Evolutionary conservation across 64 coral and sea anemone species (phyloP), one percentile per base, ranked within the genome.

Genomic region (Actinia equina): DNA sequence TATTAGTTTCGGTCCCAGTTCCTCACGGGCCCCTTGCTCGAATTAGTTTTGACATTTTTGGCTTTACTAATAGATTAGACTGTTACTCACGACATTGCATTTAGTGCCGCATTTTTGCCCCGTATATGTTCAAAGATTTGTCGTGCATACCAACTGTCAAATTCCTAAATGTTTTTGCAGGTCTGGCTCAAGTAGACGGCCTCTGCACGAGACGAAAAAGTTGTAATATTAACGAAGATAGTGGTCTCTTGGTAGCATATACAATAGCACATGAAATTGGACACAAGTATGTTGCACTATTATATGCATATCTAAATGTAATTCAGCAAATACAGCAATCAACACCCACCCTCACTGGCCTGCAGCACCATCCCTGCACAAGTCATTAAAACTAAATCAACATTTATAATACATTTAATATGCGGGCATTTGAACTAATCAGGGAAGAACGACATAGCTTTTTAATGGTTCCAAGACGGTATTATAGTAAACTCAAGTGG

Each of bases 141-240:
- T 49, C 7, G 46, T 49, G 46, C 6, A 57, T 54, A 54, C 52
- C 52, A 54, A 37, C 30, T 37, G 30, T 12, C 12, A 12, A 54
- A 12, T 54, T 63, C 60, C 6, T 63, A 6, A 71, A 11, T 27
- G 12, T 74, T 25, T 91, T 87, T 79, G 52, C 42, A 99, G 97
- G 97, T 64, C 77, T 99, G 16, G 91, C 90, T 43, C 93, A 95
- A 69, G 91, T 99, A 16, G 92, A 99, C 77, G 97, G 97, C 22
- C 86, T 99, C 60, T 99, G 97, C 41, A 92, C 93, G 43, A 86
- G 83, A 55, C 78, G 86, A n/a, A 99, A 92, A 41, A 94, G 93
- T 49, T 99, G 96, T 43, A 99, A 94, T 59, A 89, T 92, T 51
- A 99, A 99, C 63, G 90, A 99, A 67, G 96, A 99, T n/a, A 99